Base-by-base conservation (phyloP, 2,113 vertebrate genomes). In the Dermatemys mawii region DNA sequence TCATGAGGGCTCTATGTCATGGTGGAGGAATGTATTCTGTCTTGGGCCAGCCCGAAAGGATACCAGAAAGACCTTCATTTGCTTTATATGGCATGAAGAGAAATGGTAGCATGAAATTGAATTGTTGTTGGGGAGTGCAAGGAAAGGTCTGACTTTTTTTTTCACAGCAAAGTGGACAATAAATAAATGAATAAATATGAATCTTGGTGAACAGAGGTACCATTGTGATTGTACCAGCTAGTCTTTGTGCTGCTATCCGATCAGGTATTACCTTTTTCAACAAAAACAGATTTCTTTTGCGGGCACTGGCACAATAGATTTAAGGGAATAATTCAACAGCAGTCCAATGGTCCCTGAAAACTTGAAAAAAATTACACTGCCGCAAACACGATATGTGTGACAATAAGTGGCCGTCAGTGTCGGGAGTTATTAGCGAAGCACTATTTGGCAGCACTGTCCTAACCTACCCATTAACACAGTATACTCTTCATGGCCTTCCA, bases 281-380 rank as follows among this genome's bases (percentile, higher is more conserved):
- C n/a, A 21, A 26, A 44, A n/a, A 41, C 50, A 83, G 32, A 32
- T 19, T n/a, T 21, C 79, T 89, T n/a, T 84, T 63, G 24, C n/a
- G 78, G 87, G 9, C 16, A 44, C 3, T 46, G 49, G 63, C 50
- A 82, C 85, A 88, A 83, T 48, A 70, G 48, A 78, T 84, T 32
- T 70, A 53, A 92, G 81, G 70, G 70, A 80, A 79, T 73, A 55
- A 89, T 87, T 92, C 78, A 84, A 51, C 91, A 83, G 78, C 78
- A 79, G 67, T 78, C 83, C 92, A 55, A 50, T 41, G 38, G 83
- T 93, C 75, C 73, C 79, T 80, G 84, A 94, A 95, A 94, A 93
- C 81, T 53, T 93, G 57, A 96, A 91, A 92, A 83, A 85, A 92
- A 85, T 84, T 38, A 92, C 22, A 97, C 55, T 14, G 4, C 35